Base-by-base conservation (phyloP, 2,888 invertebrate species). In the Ichneumoninae sp. region DNA sequence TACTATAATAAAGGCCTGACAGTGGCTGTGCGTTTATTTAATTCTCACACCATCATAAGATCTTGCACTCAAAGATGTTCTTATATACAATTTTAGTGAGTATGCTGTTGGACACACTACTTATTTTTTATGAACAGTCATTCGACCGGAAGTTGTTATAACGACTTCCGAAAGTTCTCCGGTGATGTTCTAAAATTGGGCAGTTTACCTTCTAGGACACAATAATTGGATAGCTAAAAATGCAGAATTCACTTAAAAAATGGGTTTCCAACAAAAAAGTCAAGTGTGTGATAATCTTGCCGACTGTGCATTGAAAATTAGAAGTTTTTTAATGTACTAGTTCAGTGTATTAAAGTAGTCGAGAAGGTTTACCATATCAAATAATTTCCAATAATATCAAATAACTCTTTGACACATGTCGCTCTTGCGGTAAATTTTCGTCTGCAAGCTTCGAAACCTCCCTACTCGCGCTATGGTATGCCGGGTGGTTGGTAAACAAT, bases 401-500 rank as follows among this genome's bases (percentile, higher is more conserved):
- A 16, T 16, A 16, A 16, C 10, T 47, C 4, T 47, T 16, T 4
- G 16, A 47, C 16, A 57, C 13, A 26, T 13, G 10, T 26, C 22
- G 13, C 6, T 10, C 22, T 26, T 57, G 10, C 26, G 26, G 5
- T 26, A 3, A 22, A 22, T 54, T 26, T 57, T 13, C 4, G 57
- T 22, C 13, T 10, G 57, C 26, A 33, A 10, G 52, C 19, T n/a
- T 52, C 1, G 50, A 50, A 50, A 69, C 16, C 52, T 50, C 50
- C 19, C 26, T 16, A 7, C 22, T 3, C 26, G 16, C 47, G 47
- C n/a, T 69, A 57, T 0, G 10, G 54, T 57, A 22, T 26, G 8
- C 19, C 8, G 54, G 10, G 13, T 40, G 40, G 44, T 54, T 68
- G 13, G 66, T 6, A 26, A 68, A 60, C 26, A 74, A 68, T 60